Evolutionary conservation across 2,888 invertebrate species (phyloP), one percentile per base, ranked within the genome.

Genomic region (Dicyrtoma fusca): DNA sequence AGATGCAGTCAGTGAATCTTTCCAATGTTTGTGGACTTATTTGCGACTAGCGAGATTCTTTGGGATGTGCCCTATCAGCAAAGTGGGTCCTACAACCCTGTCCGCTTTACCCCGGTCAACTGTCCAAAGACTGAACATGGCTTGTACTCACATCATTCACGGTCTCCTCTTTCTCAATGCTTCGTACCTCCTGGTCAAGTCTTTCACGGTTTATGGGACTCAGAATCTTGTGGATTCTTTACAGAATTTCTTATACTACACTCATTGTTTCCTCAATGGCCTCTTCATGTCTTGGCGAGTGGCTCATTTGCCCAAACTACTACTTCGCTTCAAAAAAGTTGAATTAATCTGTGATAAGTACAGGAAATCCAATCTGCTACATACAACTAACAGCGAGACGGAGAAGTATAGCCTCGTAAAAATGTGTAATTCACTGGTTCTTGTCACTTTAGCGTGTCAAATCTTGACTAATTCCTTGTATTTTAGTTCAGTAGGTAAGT

Each of bases 271-370:
- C 10, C 47, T 45, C 14, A 77, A 74, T 65, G 63, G 51, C n/a
- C 1, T 75, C 0, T 65, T 75, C 47, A 75, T 75, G 74, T 25
- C 61, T 19, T 62, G 47, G 21, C 57, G 55, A 62, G 61, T 75
- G 1, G 55, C 59, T 1, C 23, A 61, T 49, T 17, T 77, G 2
- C 77, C 77, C 1, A 19, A 25, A 21, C 74, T 77, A 44, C 26
- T 77, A 8, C 42, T 34, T 0, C 62, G 69, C 19, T 77, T 74
- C 19, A 70, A 70, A 45, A 19, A 65, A 1, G 62, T 74, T 8
- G 77, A 77, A 34, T n/a, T 13, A 11, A 51, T 77, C 13, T 74
- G 74, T 25, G 57, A 63, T 26, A 75, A 75, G 25, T 75, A 77
- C 44, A 26, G 66, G 11, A 23, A 19, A 1, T 34, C 34, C 34